phyloP scores from a whole-genome alignment of 2,797 vertebrate species.

The Anguilla marmorata region DNA sequence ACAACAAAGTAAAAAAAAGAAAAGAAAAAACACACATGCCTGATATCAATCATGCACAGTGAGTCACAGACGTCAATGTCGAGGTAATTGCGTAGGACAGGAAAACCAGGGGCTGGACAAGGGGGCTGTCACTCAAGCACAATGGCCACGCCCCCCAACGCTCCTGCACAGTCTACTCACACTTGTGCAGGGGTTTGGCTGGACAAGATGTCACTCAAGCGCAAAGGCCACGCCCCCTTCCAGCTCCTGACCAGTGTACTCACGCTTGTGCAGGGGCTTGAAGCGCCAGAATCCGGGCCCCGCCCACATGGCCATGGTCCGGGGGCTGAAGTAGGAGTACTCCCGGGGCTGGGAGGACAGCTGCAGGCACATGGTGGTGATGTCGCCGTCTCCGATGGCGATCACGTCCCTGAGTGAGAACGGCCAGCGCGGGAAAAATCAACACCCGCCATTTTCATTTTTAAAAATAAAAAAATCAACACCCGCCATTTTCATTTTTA shows the following conservation, averaged over 20 bases:
- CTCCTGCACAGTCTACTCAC: too few relatives aligned
- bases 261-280: constrained; percentile 82
- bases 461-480: too few relatives aligned
- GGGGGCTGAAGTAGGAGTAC: constrained; percentile 97
- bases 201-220: too few relatives aligned
- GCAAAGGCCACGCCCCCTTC: too few relatives aligned
- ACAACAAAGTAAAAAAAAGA: neutral
- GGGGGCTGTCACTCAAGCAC: too few relatives aligned
- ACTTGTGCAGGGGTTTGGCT: too few relatives aligned
- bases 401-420: constrained; percentile 58
- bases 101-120: neutral
- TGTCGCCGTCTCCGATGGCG: constrained; percentile 76
- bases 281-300: constrained; percentile 96
- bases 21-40: neutral
- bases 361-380: constrained; percentile 83
- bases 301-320: constrained; percentile 88
- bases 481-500: too few relatives aligned
- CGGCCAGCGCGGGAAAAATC: too few relatives aligned
- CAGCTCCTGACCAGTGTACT: constrained; percentile 39
- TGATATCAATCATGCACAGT: neutral
- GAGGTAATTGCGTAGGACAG: neutral
- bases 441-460: too few relatives aligned
- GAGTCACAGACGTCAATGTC: neutral
- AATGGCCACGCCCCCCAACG: too few relatives aligned
- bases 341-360: constrained; percentile 88